Evolutionary conservation across 2,113 vertebrate species (phyloP).

Genomic region (Hypanus sabinus): DNA sequence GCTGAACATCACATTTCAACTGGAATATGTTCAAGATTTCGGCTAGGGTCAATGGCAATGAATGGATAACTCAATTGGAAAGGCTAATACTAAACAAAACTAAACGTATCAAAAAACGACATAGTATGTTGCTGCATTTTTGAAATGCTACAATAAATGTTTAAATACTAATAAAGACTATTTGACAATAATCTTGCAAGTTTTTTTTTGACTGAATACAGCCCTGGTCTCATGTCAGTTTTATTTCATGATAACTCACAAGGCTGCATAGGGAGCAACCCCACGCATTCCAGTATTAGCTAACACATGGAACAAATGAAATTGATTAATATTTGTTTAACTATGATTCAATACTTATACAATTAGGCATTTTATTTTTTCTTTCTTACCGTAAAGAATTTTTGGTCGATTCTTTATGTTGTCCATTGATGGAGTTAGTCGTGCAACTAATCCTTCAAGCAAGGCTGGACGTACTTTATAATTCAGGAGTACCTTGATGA

Average conservation of each 20-base stretch:
- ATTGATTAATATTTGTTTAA: neutral
- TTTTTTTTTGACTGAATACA: neutral
- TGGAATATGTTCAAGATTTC: neutral
- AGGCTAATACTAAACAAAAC: neutral
- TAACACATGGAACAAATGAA: neutral
- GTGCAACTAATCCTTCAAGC: slow-evolving; percentile 58
- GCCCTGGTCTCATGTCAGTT: neutral
- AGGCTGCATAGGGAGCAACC: neutral
- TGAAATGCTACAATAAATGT: too few relatives aligned
- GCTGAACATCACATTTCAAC: too few relatives aligned
- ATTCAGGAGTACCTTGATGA: slow-evolving; percentile 60
- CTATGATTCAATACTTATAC: neutral
- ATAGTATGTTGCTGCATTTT: too few relatives aligned
- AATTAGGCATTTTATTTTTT: neutral
- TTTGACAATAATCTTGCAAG: neutral
- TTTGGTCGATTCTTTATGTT: slow-evolving; percentile 8
- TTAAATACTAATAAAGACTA: neutral
- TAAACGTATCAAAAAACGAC: neutral
- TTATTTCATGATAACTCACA: neutral
- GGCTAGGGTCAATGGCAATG: neutral
- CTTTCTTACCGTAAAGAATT: slow-evolving; percentile 46
- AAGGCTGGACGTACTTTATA: slow-evolving; percentile 52
- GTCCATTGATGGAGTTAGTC: slow-evolving; percentile 54
- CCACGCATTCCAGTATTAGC: neutral
- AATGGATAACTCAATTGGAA: neutral